phyloP scores from a whole-genome alignment of 2,888 invertebrate genomes.

The Cryptocheilus praepositus region DNA sequence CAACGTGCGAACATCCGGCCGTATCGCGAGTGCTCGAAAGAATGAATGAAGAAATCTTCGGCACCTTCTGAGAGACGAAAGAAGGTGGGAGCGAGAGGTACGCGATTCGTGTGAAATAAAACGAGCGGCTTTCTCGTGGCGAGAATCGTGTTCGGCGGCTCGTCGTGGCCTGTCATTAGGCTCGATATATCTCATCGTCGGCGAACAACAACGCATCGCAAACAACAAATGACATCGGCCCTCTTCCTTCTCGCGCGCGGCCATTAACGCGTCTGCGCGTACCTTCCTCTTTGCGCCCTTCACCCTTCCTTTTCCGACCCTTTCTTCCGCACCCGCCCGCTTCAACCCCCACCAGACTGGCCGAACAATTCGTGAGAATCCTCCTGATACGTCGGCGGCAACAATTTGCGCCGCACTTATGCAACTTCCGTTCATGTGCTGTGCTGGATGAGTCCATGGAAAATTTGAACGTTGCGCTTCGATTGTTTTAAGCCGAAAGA shows the following conservation, averaged over 20 bases:
- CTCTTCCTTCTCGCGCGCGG: slow-evolving; percentile 39
- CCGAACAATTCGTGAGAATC: too few relatives aligned
- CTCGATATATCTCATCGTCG: slow-evolving; percentile 59
- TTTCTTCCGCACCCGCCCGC: too few relatives aligned
- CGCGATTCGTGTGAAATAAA: slow-evolving; percentile 28
- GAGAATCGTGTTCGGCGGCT: slow-evolving; percentile 41
- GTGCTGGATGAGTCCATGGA: too few relatives aligned
- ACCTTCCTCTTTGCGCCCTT: slow-evolving; percentile 46
- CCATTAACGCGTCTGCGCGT: slow-evolving; percentile 65
- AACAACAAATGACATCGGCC: slow-evolving; percentile 62
- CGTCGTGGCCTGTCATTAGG: slow-evolving; percentile 62
- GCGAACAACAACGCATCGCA: slow-evolving; percentile 53
- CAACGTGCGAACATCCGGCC: too few relatives aligned
- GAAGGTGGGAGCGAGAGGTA: slow-evolving; percentile 6
- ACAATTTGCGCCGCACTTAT: too few relatives aligned
- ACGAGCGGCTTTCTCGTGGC: slow-evolving; percentile 11
- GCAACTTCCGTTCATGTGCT: too few relatives aligned
- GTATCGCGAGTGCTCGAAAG: too few relatives aligned
- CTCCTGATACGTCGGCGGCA: too few relatives aligned
- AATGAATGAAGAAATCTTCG: too few relatives aligned
- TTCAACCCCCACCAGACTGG: too few relatives aligned
- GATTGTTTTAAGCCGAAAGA: background rate
- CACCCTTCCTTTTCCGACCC: slow-evolving; percentile 9
- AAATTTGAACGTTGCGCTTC: background rate
- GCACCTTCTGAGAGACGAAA: background rate